A percentile compares a stretch with the other conserved stretches of the same genome.
Conservation (phyloP, 1,140 invertebrate genomes). For the Monomorium pharaonis region DNA sequence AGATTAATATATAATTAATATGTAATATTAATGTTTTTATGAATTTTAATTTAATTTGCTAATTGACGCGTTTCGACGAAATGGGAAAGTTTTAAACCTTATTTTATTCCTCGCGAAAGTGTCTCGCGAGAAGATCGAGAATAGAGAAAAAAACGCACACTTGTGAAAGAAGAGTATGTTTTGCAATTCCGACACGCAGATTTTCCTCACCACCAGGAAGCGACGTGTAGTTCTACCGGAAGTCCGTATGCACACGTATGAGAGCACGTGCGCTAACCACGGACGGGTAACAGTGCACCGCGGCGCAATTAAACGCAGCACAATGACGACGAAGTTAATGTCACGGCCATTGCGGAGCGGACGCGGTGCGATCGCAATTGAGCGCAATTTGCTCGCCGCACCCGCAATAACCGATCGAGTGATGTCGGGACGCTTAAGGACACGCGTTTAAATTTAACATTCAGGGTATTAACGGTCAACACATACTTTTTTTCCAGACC, state of each 20-base stretch:
- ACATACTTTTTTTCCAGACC: too few species aligned
- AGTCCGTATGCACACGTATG: background rate
- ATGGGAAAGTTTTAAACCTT: too few species aligned
- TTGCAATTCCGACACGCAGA: background rate
- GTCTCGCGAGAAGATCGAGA: background rate
- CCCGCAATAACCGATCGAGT: background rate
- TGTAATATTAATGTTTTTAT: too few species aligned
- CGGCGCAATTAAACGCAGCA: conserved; percentile 74
- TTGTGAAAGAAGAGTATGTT: background rate
- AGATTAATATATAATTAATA: too few species aligned
- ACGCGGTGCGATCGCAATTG: conserved; percentile 59
- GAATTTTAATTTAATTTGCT: too few species aligned
- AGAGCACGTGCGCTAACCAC: background rate
- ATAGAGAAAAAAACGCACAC: background rate
- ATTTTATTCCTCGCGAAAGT: too few species aligned
- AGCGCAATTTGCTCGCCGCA: conserved; percentile 37
- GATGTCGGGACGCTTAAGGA: background rate
- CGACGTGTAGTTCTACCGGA: conserved; percentile 31
- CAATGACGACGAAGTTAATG: conserved; percentile 79
- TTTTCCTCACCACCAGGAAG: conserved; percentile 13
- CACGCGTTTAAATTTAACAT: background rate
- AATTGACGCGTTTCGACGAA: too few species aligned
- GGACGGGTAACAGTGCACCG: conserved; percentile 12
- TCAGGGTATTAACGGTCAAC: background rate
- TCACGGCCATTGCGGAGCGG: conserved; percentile 71